These are phyloP conservation scores for Erebia epiphron DNA, from an alignment of 2,888 invertebrate genomes.

Conservation along the genomic window DNA sequence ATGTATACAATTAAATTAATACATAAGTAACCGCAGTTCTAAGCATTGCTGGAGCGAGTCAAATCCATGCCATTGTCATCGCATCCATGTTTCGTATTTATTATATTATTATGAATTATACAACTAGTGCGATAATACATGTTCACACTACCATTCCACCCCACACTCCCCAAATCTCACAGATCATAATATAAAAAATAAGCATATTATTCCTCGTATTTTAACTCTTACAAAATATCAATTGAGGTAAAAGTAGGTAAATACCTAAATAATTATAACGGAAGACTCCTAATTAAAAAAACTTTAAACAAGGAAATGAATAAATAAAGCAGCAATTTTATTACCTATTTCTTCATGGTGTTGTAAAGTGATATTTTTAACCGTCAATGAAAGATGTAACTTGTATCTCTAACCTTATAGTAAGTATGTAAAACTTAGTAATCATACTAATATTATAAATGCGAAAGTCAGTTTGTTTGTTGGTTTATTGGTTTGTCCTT, in stretches of 20 bases:
- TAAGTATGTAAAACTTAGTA: no score
- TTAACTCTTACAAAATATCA: background rate
- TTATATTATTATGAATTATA: background rate
- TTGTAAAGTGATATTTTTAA: background rate
- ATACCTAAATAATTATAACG: background rate
- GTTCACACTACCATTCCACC: background rate
- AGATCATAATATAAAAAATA: background rate
- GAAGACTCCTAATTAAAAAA: background rate
- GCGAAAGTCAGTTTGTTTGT: no score
- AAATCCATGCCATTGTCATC: no score
- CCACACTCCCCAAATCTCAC: background rate
- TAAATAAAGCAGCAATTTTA: background rate
- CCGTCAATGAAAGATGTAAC: background rate
- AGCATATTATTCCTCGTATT: background rate
- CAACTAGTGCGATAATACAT: background rate
- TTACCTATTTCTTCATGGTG: background rate
- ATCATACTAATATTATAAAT: no score
- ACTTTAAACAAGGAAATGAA: constrained; percentile 1
- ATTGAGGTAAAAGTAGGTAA: constrained; percentile 11
- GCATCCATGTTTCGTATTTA: no score
- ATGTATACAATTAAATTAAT: no score
- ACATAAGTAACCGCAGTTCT: no score
- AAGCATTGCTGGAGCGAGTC: no score
- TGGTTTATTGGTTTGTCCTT: no score
- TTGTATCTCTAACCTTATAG: no score